Percentiles rank a stretch among this genome's conserved stretches.
phyloP scores from a whole-genome alignment of 2,797 vertebrate species.

The Scolopax bukidnonensis region DNA sequence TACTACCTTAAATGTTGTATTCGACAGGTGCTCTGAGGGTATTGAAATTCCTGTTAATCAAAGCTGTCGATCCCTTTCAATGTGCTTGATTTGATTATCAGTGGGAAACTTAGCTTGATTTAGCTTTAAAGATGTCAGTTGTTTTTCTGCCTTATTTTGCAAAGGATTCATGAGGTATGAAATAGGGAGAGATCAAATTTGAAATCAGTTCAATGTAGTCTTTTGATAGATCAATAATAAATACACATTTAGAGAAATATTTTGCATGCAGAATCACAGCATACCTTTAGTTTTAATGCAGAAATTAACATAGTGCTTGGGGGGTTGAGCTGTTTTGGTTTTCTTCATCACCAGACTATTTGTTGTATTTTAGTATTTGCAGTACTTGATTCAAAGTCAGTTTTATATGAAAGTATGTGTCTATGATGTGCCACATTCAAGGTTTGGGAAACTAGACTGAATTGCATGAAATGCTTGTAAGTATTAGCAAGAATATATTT shows the following conservation, averaged over 20 bases:
- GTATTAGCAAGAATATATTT: not conserved
- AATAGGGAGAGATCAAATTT: not conserved
- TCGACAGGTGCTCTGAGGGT: not conserved
- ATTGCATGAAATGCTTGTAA: not conserved
- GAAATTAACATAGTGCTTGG: constrained; percentile 8
- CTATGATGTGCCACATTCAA: not conserved
- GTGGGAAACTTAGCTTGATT: not conserved
- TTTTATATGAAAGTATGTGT: not conserved
- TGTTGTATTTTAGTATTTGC: not conserved
- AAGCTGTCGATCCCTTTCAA: not conserved
- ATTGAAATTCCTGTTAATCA: not conserved
- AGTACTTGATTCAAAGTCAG: constrained; percentile 23
- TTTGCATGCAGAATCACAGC: not conserved
- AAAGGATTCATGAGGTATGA: not conserved
- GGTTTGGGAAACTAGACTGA: not conserved
- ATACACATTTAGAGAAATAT: not conserved
- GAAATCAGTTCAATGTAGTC: not conserved
- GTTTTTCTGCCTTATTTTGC: not conserved
- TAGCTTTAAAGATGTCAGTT: not conserved
- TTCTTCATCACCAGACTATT: not conserved
- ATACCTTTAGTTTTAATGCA: constrained; percentile 6
- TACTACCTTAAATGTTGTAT: not conserved
- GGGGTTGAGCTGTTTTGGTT: not conserved
- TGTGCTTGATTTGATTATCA: not conserved
- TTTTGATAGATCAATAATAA: not conserved